phyloP scores from a whole-genome alignment of 2,888 invertebrate genomes.

The Nephrotoma flavescens region DNA sequence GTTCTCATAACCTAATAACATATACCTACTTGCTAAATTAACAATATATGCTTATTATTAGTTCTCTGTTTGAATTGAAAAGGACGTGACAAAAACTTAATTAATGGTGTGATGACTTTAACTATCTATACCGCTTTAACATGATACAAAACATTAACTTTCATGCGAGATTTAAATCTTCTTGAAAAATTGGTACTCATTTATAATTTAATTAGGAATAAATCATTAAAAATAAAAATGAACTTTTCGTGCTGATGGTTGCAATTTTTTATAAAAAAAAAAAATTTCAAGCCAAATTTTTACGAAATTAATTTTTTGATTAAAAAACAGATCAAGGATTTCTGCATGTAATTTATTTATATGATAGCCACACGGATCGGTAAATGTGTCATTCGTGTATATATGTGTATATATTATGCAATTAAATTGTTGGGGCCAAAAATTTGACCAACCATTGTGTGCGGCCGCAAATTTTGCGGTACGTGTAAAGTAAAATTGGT shows the following conservation, averaged over 20 bases:
- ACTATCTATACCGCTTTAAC: no score
- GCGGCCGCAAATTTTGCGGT: not conserved
- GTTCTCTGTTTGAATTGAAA: no score
- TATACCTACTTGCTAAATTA: no score
- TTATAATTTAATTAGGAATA: not conserved
- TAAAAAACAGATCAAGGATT: not conserved
- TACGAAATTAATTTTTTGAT: not conserved
- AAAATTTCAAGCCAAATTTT: no score
- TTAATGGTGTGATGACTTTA: no score
- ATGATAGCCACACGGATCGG: not conserved
- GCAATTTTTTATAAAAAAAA: not conserved
- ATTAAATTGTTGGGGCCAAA: not conserved
- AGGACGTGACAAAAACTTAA: no score
- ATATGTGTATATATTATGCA: not conserved
- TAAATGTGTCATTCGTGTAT: not conserved
- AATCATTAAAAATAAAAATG: not conserved
- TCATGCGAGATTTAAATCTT: no score
- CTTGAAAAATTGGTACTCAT: no score
- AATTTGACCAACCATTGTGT: not conserved
- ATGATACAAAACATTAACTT: no score
- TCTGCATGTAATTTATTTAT: not conserved
- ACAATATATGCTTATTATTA: no score
- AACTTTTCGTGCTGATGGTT: not conserved
- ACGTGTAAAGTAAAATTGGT: not conserved
- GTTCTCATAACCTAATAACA: no score